A percentile compares a stretch with the other conserved stretches of the same genome.
Conservation (phyloP, 2,113 vertebrate species). For the Elephantulus edwardii region DNA sequence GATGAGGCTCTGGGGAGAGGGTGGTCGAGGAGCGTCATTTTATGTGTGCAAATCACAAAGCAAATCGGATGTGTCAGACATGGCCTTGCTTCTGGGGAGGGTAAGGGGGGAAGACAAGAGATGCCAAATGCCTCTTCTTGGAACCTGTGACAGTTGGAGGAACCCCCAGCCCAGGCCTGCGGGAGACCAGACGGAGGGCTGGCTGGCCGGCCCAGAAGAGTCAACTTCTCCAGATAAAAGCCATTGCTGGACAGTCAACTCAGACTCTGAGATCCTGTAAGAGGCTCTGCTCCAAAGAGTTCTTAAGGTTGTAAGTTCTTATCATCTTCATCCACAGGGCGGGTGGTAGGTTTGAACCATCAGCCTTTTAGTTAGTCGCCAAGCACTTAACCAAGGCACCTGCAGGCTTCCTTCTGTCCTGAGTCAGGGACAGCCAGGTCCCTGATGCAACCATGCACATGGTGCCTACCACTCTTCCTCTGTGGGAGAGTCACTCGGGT, state of each 20-base stretch:
- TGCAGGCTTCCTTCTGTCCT: not conserved
- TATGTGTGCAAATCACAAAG: slow-evolving; percentile 72
- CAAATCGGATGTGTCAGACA: slow-evolving; percentile 66
- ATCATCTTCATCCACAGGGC: not conserved
- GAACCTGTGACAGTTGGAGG: not conserved
- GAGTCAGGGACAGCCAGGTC: not conserved
- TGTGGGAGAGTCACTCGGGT: not conserved
- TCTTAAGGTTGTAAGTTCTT: too few relatives aligned
- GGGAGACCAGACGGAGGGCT: not conserved
- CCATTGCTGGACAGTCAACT: not conserved
- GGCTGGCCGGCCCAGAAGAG: not conserved
- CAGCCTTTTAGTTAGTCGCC: not conserved
- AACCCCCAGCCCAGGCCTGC: not conserved
- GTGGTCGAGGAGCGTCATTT: slow-evolving; percentile 60
- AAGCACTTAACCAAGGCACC: not conserved
- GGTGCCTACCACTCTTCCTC: not conserved
- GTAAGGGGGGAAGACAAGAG: not conserved
- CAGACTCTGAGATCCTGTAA: not conserved
- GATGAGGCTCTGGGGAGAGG: slow-evolving; percentile 65
- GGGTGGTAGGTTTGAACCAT: not conserved
- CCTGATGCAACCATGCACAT: not conserved
- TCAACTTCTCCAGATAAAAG: not conserved
- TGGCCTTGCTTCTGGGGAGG: not conserved
- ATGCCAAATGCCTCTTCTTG: not conserved
- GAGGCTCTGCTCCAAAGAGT: not conserved